phyloP scores from a whole-genome alignment of 2,888 invertebrate genomes.

The Cenopis cana region DNA sequence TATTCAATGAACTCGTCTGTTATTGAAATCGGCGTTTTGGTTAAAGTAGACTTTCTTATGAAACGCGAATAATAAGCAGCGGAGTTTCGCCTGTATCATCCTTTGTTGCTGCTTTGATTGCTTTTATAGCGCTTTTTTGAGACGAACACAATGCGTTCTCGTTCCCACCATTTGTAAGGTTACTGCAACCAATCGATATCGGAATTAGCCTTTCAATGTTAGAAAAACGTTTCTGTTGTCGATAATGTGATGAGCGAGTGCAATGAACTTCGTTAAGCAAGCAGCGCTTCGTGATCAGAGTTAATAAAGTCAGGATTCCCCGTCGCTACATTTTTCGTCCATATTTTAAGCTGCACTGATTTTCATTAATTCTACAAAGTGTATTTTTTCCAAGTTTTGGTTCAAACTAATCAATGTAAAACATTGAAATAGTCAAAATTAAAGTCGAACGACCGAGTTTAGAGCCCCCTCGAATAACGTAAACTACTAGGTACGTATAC shows the following conservation, averaged over 20 bases:
- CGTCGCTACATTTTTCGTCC: slow-evolving; percentile 27
- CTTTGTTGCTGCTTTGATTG: slow-evolving; percentile 65
- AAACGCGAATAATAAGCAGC: slow-evolving; percentile 65
- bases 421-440: slow-evolving; percentile 1
- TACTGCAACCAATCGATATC: slow-evolving; percentile 35
- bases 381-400: background rate
- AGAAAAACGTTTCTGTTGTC: slow-evolving; percentile 41
- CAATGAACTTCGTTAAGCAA: slow-evolving; percentile 37
- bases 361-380: slow-evolving; percentile 17
- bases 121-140: slow-evolving; percentile 56
- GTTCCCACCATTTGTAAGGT: slow-evolving; percentile 44
- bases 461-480: slow-evolving; percentile 49
- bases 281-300: slow-evolving; percentile 40
- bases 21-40: slow-evolving; percentile 80
- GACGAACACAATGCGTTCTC: slow-evolving; percentile 46
- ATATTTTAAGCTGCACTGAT: slow-evolving; percentile 16
- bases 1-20: slow-evolving; percentile 80
- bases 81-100: slow-evolving; percentile 59
- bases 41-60: slow-evolving; percentile 72
- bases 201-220: slow-evolving; percentile 33
- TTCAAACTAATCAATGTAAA: slow-evolving; percentile 12
- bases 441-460: slow-evolving; percentile 44
- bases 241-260: slow-evolving; percentile 41
- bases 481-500: slow-evolving; percentile 54
- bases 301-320: slow-evolving; percentile 36